A percentile compares a stretch with the other conserved stretches of the same genome.
phyloP scores from a whole-genome alignment of 2,888 invertebrate genomes.

The Drosophila paramelanica region DNA sequence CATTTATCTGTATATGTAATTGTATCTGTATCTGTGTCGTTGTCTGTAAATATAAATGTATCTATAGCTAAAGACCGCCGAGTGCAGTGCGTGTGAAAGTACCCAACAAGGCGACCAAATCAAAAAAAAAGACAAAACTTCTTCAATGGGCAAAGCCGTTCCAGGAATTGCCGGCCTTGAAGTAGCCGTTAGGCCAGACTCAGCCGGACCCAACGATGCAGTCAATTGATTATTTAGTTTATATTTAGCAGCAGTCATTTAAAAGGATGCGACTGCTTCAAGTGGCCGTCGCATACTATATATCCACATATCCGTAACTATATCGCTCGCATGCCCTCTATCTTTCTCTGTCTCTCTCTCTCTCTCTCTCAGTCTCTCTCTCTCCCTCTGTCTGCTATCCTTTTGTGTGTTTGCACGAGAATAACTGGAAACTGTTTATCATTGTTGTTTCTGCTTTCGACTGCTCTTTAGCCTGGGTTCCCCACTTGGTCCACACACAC shows the following conservation, averaged over 20 bases:
- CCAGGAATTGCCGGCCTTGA: slow-evolving; percentile 75
- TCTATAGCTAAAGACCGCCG: slow-evolving; percentile 30
- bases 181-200: slow-evolving; percentile 70
- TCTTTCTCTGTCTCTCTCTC: not conserved
- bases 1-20: slow-evolving; percentile 11
- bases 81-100: slow-evolving; percentile 69
- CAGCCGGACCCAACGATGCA: slow-evolving; percentile 53
- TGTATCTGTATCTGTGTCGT: not conserved
- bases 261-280: slow-evolving; percentile 72
- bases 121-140: slow-evolving; percentile 44
- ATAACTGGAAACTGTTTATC: slow-evolving; percentile 79
- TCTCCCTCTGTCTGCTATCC: slow-evolving; percentile 45
- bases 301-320: slow-evolving; percentile 42
- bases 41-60: slow-evolving; percentile 31
- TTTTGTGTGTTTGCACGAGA: slow-evolving; percentile 66
- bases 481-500: slow-evolving; percentile 31
- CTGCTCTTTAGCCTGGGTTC: slow-evolving; percentile 39
- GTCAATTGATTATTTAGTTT: slow-evolving; percentile 80
- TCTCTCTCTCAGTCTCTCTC: not conserved
- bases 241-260: slow-evolving; percentile 75
- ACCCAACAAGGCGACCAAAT: slow-evolving; percentile 50
- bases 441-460: slow-evolving; percentile 71
- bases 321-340: slow-evolving; percentile 11
- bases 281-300: slow-evolving; percentile 53
- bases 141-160: slow-evolving; percentile 60